Conservation (phyloP, 2,888 invertebrate genomes). For the Leucophora obtusa region DNA sequence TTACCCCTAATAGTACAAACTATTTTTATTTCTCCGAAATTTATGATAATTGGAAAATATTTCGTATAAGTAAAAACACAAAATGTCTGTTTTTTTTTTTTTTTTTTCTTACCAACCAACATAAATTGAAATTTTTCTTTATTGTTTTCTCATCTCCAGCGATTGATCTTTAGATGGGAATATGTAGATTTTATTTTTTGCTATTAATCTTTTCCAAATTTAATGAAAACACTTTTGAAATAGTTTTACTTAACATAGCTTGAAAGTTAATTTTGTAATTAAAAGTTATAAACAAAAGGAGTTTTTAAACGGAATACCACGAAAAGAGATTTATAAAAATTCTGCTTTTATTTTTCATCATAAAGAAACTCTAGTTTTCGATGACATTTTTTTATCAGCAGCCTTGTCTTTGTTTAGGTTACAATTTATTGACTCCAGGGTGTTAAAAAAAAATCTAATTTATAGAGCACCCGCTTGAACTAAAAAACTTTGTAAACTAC, state of each 20-base stretch:
- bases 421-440: constrained; percentile 45
- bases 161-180: constrained; percentile 17
- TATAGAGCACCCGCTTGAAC: constrained; percentile 3
- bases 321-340: not conserved
- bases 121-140: constrained; percentile 20
- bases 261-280: constrained; percentile 51
- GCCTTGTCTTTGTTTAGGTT: not conserved
- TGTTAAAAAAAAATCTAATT: not conserved
- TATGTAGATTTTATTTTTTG: not conserved
- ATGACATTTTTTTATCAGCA: constrained; percentile 42
- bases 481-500: not conserved
- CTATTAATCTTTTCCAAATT: not conserved
- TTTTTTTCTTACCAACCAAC: not conserved
- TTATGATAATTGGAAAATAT: constrained; percentile 43
- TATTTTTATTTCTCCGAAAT: constrained; percentile 1
- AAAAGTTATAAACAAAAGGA: constrained; percentile 36
- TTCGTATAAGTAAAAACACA: not conserved
- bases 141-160: not conserved
- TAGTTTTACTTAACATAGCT: not conserved
- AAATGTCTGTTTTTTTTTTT: not conserved
- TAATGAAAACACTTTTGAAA: not conserved
- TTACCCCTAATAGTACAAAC: not conserved
- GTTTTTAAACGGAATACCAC: not conserved
- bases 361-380: not conserved
- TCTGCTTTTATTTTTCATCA: not conserved